Evolutionary conservation across 2,797 vertebrate genomes (phyloP).

Genomic region (Hylomyscus alleni): DNA sequence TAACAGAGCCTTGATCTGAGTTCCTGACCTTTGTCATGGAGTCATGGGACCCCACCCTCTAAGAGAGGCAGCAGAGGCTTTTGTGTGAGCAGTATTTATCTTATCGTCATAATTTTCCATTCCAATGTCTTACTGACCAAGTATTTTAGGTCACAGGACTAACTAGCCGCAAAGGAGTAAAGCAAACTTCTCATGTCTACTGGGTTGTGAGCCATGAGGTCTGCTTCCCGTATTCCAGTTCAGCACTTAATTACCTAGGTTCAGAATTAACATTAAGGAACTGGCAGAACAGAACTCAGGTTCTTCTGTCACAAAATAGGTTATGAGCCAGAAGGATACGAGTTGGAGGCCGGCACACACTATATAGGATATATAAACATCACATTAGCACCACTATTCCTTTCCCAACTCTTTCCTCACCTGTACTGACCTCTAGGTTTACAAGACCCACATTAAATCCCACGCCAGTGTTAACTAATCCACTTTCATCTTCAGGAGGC

Average conservation of each 20-base stretch:
- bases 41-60: not conserved
- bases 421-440: too few relatives aligned
- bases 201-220: not conserved
- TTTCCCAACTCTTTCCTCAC: too few relatives aligned
- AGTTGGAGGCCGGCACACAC: not conserved
- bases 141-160: not conserved
- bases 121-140: not conserved
- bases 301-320: slow-evolving; percentile 16
- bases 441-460: not conserved
- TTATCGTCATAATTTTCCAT: not conserved
- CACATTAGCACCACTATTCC: too few relatives aligned
- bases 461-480: not conserved
- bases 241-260: not conserved
- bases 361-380: too few relatives aligned
- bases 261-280: not conserved
- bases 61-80: not conserved
- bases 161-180: not conserved
- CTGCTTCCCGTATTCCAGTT: not conserved
- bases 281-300: not conserved
- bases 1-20: not conserved
- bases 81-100: not conserved
- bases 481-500: not conserved
- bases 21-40: not conserved
- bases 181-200: not conserved
- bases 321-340: not conserved